A percentile compares a stretch with the other conserved stretches of the same genome.
phyloP scores from a whole-genome alignment of 2,113 vertebrate species.

The Pleuronectes platessa region DNA sequence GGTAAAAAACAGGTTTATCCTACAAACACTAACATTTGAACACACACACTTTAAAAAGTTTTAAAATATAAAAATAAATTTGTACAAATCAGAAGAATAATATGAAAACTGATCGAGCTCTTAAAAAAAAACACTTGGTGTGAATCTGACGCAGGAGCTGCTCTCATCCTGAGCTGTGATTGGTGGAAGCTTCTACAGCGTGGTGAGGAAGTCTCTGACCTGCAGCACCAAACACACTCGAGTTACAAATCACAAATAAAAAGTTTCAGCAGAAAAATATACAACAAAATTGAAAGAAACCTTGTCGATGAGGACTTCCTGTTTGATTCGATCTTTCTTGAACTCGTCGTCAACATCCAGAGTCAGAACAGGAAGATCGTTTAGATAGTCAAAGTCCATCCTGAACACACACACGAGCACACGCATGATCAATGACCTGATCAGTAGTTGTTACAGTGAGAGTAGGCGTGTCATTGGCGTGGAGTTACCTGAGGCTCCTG shows the following conservation, averaged over 20 bases:
- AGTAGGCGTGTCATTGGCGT: too few species aligned
- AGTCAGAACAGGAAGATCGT: constrained; percentile 83
- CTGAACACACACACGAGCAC: constrained; percentile 61
- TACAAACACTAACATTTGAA: background rate
- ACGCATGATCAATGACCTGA: too few species aligned
- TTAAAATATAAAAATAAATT: background rate
- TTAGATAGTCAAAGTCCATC: constrained; percentile 85
- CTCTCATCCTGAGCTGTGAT: background rate
- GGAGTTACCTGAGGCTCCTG: constrained; percentile 80
- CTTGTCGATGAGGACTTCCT: constrained; percentile 82
- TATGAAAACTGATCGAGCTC: background rate
- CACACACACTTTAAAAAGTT: background rate
- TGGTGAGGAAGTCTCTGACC: constrained; percentile 73
- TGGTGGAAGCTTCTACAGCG: constrained; percentile 49
- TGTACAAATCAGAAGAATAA: background rate
- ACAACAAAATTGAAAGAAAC: background rate
- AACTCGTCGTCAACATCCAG: constrained; percentile 88
- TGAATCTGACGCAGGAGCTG: background rate
- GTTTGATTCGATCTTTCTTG: constrained; percentile 86
- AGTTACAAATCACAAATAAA: background rate
- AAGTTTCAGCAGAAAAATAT: background rate
- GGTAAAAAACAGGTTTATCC: too few species aligned
- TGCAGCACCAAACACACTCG: constrained; percentile 30
- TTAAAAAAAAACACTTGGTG: background rate
- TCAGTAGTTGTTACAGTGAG: too few species aligned